These are phyloP conservation scores for Silurus lanzhouensis DNA, from an alignment of 2,797 vertebrate genomes.

Conservation along the genomic window DNA sequence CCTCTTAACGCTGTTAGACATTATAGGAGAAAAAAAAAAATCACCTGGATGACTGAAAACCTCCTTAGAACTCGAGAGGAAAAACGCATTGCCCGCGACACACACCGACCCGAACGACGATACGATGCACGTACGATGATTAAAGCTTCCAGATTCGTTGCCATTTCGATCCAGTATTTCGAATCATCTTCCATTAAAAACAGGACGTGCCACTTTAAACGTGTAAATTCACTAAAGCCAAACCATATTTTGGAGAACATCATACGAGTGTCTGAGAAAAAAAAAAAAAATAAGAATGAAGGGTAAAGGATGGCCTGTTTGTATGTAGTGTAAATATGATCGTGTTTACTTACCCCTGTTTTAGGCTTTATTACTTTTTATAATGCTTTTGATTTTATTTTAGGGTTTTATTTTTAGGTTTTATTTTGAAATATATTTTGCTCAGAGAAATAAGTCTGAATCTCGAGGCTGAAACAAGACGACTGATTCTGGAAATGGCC, in stretches of 20 bases:
- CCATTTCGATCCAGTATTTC: constrained; percentile 49
- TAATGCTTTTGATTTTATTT: constrained; percentile 54
- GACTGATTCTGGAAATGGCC: constrained; percentile 43
- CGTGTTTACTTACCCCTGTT: constrained; percentile 75
- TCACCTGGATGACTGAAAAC: constrained; percentile 1
- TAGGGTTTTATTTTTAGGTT: constrained; percentile 48
- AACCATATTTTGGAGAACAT: constrained; percentile 48
- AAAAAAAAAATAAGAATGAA: constrained; percentile 54
- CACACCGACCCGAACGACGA: constrained; percentile 31
- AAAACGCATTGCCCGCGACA: constrained; percentile 24
- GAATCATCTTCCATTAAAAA: constrained; percentile 55
- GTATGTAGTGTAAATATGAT: constrained; percentile 82
- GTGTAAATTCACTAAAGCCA: constrained; percentile 48
- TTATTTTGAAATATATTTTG: not conserved
- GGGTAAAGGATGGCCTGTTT: constrained; percentile 63
- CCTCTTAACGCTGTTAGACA: not conserved
- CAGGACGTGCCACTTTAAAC: constrained; percentile 45
- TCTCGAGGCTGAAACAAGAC: constrained; percentile 9
- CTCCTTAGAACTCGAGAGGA: not conserved
- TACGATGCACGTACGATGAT: constrained; percentile 39
- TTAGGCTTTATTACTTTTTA: constrained; percentile 60
- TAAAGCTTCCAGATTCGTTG: constrained; percentile 56
- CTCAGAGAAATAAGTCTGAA: constrained; percentile 45
- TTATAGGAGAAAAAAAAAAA: not conserved
- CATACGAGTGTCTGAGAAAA: constrained; percentile 24